Evolutionary conservation across 2,888 invertebrate species (phyloP), one percentile per base, ranked within the genome.

Genomic region (Sarcophaga subvicina): DNA sequence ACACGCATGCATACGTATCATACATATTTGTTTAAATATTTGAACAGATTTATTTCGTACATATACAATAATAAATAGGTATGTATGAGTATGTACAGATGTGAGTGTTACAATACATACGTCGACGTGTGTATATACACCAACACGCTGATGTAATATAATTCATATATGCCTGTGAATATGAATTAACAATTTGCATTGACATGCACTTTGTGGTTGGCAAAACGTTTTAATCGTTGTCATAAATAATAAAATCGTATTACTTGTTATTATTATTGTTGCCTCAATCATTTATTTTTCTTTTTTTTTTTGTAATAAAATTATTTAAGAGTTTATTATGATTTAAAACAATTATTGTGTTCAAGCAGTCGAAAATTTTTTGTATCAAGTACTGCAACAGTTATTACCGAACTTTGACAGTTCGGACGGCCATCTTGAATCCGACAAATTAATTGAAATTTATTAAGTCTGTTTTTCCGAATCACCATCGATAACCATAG

Each of bases 181-280:
- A 47, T 47, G 47, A 10, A 4, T 49, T 27, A 63, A 69, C 37
- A 37, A 37, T 10, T 45, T 69, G 45, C 4, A 73, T 49, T 72
- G 37, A 69, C 67, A 82, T 86, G 60, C 27, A 73, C 70, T 80
- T 76, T 83, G 72, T 83, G 83, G 80, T 72, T 67, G 67, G 67
- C 25, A 72, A 80, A 83, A 63, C 22, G 60, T 84, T 76, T 83
- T 77, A 86, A 80, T 77, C 22, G 62, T 83, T 83, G 60, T 62
- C 67, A 63, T 76, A 72, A 80, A 80, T 71, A 78, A 63, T 64
- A 49, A 27, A 60, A 63, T 12, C 6, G 66, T 25, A 72, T 54
- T 59, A 71, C 11, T 70, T 66, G 25, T 85, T 73, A 10, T 85
- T 63, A 45, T 71, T 37, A 37, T 37, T 37, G 37, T 37, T 37